Conservation (phyloP, 2,888 invertebrate species). For the Lobophora halterata region DNA sequence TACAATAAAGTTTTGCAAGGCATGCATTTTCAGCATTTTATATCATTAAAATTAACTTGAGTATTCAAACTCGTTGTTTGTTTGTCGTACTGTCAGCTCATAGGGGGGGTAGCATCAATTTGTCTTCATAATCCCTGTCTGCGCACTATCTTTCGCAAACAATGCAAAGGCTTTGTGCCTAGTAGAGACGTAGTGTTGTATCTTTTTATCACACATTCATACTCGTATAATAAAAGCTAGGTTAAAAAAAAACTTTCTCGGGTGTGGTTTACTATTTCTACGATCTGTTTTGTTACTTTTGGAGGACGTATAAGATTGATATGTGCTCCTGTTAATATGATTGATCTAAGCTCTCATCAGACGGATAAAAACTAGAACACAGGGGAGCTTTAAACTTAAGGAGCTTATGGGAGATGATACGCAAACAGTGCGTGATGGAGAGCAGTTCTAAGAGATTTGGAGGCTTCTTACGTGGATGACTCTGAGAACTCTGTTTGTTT, state of each 20-base stretch:
- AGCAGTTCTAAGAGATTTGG: conserved; percentile 35
- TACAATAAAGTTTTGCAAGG: too few species aligned
- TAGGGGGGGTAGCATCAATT: conserved; percentile 33
- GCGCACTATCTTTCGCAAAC: conserved; percentile 28
- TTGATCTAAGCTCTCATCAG: too few species aligned
- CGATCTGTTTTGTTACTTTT: too few species aligned
- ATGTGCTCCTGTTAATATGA: too few species aligned
- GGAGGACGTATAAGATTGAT: too few species aligned
- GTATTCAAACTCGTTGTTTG: conserved; percentile 15
- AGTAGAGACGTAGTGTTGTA: conserved; percentile 3
- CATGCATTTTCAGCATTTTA: too few species aligned
- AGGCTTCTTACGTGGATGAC: conserved; percentile 20
- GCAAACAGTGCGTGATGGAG: conserved; percentile 59
- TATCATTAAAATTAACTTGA: neutral
- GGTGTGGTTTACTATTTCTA: too few species aligned
- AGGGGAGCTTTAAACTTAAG: neutral
- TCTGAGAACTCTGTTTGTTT: conserved; percentile 19
- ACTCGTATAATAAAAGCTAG: too few species aligned
- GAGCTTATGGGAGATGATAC: conserved; percentile 29
- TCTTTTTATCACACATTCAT: too few species aligned
- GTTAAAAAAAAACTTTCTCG: too few species aligned
- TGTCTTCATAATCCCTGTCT: conserved; percentile 39
- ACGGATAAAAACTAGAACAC: too few species aligned
- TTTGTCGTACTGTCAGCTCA: conserved; percentile 22
- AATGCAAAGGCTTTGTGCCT: conserved; percentile 23